phyloP scores from a whole-genome alignment of 2,888 invertebrate genomes.

The Perizoma flavofasciatum region DNA sequence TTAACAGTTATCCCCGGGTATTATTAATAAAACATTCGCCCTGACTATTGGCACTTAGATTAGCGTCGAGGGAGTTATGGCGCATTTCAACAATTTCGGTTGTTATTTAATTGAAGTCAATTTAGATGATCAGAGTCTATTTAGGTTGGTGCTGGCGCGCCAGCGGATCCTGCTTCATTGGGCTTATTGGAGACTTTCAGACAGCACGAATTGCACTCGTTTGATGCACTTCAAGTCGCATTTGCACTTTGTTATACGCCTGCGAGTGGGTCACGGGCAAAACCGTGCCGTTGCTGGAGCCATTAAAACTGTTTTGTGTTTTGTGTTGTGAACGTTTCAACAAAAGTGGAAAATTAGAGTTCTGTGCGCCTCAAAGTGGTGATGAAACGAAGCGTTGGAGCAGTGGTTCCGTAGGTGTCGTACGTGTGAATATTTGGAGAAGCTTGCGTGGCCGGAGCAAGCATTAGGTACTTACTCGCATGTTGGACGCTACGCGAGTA shows the following conservation, averaged over 20 bases:
- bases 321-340: constrained; percentile 16
- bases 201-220: constrained; percentile 82
- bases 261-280: constrained; percentile 54
- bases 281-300: constrained; percentile 8
- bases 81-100: constrained; percentile 85
- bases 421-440: constrained; percentile 39
- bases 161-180: constrained; percentile 83
- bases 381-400: constrained; percentile 30
- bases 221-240: constrained; percentile 77
- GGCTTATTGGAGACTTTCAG: constrained; percentile 84
- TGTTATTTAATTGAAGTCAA: constrained; percentile 85
- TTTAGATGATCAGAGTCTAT: constrained; percentile 85
- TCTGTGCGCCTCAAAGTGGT: constrained; percentile 28
- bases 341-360: constrained; percentile 12
- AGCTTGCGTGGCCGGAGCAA: constrained; percentile 25
- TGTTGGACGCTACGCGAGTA: constrained; percentile 18
- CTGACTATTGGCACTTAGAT: constrained; percentile 84
- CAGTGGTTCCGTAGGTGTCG: constrained; percentile 34
- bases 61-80: constrained; percentile 83
- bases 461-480: constrained; percentile 10
- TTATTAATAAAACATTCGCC: constrained; percentile 83
- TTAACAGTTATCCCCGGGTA: constrained; percentile 76
- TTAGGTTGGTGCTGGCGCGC: constrained; percentile 83
- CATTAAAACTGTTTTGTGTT: constrained; percentile 11
- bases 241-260: constrained; percentile 58